Evolutionary conservation across 2,888 invertebrate genomes (phyloP).

Genomic region (Spilarctia lutea): DNA sequence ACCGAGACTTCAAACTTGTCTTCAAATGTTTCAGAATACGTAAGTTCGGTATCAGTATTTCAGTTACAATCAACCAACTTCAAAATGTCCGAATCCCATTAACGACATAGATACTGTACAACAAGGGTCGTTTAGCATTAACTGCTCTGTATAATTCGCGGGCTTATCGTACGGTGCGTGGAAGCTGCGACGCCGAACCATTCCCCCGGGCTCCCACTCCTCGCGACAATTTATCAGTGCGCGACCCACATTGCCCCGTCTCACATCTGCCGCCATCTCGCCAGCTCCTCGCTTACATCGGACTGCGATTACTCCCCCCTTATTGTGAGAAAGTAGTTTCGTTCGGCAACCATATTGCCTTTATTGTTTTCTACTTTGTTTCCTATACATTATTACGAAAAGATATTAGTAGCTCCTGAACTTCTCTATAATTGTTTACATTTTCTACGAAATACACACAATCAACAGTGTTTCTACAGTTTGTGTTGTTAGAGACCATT

Average conservation of each 20-base stretch:
- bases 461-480: too few relatives aligned
- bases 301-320: conserved; percentile 55
- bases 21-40: neutral
- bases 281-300: conserved; percentile 48
- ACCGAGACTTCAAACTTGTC: neutral
- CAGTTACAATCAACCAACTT: neutral
- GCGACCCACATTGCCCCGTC: conserved; percentile 75
- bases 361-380: conserved; percentile 51
- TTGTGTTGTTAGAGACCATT: too few relatives aligned
- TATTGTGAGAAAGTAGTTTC: conserved; percentile 63
- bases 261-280: conserved; percentile 63
- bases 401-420: conserved; percentile 22
- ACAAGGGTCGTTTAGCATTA: conserved; percentile 54
- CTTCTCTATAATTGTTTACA: conserved; percentile 3
- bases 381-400: conserved; percentile 37
- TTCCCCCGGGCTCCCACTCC: conserved; percentile 60
- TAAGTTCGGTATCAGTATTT: neutral
- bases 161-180: conserved; percentile 64
- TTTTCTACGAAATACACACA: neutral
- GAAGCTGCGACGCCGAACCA: conserved; percentile 65
- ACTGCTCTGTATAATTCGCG: conserved; percentile 62
- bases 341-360: conserved; percentile 51
- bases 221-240: conserved; percentile 76
- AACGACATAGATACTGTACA: conserved; percentile 39
- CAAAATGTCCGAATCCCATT: conserved; percentile 23